Percentiles rank a stretch among this genome's conserved stretches.
Evolutionary conservation across 2,888 invertebrate species (phyloP).

Genomic region (Boloria selene): DNA sequence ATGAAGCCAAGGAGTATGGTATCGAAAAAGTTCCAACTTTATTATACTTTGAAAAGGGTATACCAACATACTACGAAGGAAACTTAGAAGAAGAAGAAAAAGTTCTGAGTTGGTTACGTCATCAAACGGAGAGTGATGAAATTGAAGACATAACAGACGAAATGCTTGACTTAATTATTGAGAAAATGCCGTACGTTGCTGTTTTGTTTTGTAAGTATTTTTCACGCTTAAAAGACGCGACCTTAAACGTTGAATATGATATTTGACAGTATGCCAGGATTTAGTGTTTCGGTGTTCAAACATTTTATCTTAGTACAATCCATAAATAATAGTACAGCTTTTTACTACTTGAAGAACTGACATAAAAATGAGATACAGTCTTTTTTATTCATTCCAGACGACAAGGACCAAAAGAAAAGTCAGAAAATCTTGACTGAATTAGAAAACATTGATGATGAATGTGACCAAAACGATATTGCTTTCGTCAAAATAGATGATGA

Average conservation of each 20-base stretch:
- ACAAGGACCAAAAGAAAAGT: conserved; percentile 95
- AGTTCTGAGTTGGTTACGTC: conserved; percentile 92
- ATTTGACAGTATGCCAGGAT: conserved; percentile 61
- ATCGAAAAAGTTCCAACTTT: conserved; percentile 93
- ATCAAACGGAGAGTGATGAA: conserved; percentile 93
- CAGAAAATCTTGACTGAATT: conserved; percentile 91
- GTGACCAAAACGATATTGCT: conserved; percentile 94
- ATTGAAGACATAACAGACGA: conserved; percentile 97
- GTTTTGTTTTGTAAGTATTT: conserved; percentile 93
- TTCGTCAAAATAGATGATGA: conserved; percentile 96
- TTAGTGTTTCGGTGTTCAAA: conserved; percentile 48
- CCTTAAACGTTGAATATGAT: conserved; percentile 51
- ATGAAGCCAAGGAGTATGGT: conserved; percentile 95
- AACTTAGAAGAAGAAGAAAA: conserved; percentile 95
- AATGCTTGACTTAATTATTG: conserved; percentile 94
- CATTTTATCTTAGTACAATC: conserved; percentile 45
- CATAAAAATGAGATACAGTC: conserved; percentile 80
- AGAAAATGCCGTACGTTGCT: conserved; percentile 93
- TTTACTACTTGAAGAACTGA: conserved; percentile 69
- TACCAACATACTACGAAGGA: conserved; percentile 89
- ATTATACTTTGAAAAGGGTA: conserved; percentile 91
- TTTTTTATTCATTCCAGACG: conserved; percentile 84
- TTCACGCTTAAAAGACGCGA: conserved; percentile 29
- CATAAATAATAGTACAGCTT: conserved; percentile 44
- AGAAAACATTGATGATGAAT: conserved; percentile 96